phyloP scores from a whole-genome alignment of 2,113 vertebrate genomes.

The Silurus meridionalis region DNA sequence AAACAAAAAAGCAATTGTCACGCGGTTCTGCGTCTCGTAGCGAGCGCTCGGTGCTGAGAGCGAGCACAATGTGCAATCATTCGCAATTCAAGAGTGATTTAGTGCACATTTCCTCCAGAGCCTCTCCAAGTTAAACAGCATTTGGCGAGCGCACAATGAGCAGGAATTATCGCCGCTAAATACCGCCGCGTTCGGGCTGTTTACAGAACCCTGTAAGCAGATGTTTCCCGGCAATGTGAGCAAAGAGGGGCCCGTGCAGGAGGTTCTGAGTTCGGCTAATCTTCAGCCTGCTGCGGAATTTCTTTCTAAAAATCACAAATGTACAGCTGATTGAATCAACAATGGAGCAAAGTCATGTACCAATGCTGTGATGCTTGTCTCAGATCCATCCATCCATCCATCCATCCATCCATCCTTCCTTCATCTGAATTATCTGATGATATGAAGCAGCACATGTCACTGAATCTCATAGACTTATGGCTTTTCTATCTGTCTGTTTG shows the following conservation, averaged over 20 bases:
- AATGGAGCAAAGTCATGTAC: too few species aligned
- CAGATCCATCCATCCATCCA: too few species aligned
- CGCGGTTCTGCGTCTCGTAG: background rate
- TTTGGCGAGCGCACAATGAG: slow-evolving; percentile 1
- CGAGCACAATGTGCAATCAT: slow-evolving; percentile 45
- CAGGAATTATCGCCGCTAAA: slow-evolving; percentile 36
- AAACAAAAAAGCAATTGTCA: slow-evolving; percentile 1
- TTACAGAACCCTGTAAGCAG: slow-evolving; percentile 20
- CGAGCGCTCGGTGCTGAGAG: slow-evolving; percentile 29
- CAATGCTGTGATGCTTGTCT: too few species aligned
- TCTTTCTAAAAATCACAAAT: background rate
- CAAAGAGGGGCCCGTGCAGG: background rate
- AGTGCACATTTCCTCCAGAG: slow-evolving; percentile 33
- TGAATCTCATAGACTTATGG: too few species aligned
- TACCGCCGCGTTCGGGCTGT: background rate
- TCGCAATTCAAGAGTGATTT: slow-evolving; percentile 39
- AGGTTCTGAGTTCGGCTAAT: background rate
- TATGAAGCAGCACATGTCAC: too few species aligned
- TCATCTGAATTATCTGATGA: too few species aligned
- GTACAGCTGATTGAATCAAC: background rate
- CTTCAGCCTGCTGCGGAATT: background rate
- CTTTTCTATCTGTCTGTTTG: too few species aligned
- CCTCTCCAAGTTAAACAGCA: slow-evolving; percentile 18
- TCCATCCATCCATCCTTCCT: too few species aligned
- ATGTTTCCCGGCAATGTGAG: background rate